Base-by-base conservation (phyloP, 2,888 invertebrate species). In the Chaitophorus viminalis region DNA sequence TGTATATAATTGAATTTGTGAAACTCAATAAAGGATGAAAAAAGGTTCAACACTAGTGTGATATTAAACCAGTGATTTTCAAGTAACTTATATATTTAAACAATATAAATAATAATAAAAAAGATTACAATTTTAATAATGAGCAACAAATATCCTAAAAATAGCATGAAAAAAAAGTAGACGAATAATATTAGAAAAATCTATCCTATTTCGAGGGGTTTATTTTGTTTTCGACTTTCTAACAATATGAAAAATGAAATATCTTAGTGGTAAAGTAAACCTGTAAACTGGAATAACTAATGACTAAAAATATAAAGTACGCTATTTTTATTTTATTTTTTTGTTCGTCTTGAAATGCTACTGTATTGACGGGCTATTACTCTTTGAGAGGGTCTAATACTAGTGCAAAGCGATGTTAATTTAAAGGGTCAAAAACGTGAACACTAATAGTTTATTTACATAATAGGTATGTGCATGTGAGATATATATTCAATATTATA, bases 371-470 rank as follows among this genome's bases (percentile, higher is more conserved):
- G 54, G 36, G 5, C 18, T 46, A 83, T 83, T 83, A 74, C 74
- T 65, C 29, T 65, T 36, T 25, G 11, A 36, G 25, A 60, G 31
- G 31, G 4, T 39, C 9, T 29, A 1, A 21, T 9, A 36, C 11
- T 33, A 21, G 31, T 75, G 31, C 39, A 65, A 46, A 65, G 29
- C 25, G 65, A 76, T 75, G 65, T 84, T 75, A 60, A 75, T 76
- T 84, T 84, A 75, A 75, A 84, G 75, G 65, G 75, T 76, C 83
- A 46, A 75, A 84, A 29, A 39, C 25, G 39, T 46, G 31, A 25
- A n/a, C 36, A 60, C 54, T 17, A 29, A 29, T 39, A 29, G 36
- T 60, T 36, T 39, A 74, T 83, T 74, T 83, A 21, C 54, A 82
- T 74, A 82, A 21, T 39, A 52, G 18, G 70, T 72, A 25, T 60